These are phyloP conservation scores for Hephaestus fuliginosus DNA, from an alignment of 2,797 vertebrate genomes.

Conservation along the genomic window DNA sequence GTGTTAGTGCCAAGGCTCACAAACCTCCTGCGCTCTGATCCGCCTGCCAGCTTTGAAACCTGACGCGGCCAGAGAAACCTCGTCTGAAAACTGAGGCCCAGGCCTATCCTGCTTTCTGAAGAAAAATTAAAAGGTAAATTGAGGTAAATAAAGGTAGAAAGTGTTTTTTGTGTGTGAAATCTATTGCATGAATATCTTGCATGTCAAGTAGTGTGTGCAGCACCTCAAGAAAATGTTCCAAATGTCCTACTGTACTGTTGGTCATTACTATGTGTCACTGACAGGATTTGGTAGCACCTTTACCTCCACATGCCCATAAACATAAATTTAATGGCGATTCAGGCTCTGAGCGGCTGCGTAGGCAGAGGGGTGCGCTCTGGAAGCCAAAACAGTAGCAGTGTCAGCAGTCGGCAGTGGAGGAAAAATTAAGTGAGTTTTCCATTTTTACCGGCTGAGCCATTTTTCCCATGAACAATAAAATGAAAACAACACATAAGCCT, in stretches of 20 bases:
- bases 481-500: conserved; percentile 67
- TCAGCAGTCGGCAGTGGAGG: conserved; percentile 25
- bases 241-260: conserved; percentile 14
- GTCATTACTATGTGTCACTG: conserved; percentile 41
- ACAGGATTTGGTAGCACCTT: conserved; percentile 61
- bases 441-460: conserved; percentile 69
- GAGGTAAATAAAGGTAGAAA: not conserved
- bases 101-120: conserved; percentile 40
- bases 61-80: conserved; percentile 56
- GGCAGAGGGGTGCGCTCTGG: conserved; percentile 33
- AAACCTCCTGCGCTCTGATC: conserved; percentile 74
- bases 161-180: conserved; percentile 8
- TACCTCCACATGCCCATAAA: conserved; percentile 61
- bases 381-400: conserved; percentile 80
- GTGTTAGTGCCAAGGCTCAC: conserved; percentile 77
- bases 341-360: conserved; percentile 41
- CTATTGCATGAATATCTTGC: conserved; percentile 59
- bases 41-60: conserved; percentile 79
- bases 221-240: conserved; percentile 45
- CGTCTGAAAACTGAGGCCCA: conserved; percentile 37
- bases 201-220: conserved; percentile 49
- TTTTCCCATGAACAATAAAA: conserved; percentile 75
- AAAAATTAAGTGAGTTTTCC: conserved; percentile 76
- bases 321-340: conserved; percentile 59
- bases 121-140: conserved; percentile 62